Evolutionary conservation across 2,797 vertebrate genomes (phyloP).

Genomic region (Xenops minutus): DNA sequence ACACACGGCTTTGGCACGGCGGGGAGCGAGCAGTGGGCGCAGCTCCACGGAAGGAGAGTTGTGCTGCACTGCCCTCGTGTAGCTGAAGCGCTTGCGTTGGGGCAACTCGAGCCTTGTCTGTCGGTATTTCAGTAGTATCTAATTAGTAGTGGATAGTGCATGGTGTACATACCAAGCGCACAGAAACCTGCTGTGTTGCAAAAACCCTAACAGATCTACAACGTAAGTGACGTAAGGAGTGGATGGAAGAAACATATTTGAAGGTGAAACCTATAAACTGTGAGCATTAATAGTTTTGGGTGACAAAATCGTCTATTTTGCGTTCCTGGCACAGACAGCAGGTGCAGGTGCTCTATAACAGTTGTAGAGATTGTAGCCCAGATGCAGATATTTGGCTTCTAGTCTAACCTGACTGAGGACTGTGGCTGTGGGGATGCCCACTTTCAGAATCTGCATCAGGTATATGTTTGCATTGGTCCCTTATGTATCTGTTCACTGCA

Average conservation of each 20-base stretch:
- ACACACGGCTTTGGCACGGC: rapidly evolving
- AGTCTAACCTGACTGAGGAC: neutral
- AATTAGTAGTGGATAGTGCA: too few species aligned
- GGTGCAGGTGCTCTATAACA: neutral
- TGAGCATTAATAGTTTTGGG: neutral
- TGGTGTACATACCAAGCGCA: rapidly evolving
- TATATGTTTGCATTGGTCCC: rapidly evolving
- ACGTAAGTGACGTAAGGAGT: rapidly evolving
- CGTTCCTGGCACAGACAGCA: neutral
- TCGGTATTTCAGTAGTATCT: neutral
- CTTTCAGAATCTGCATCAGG: neutral
- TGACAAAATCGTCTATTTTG: neutral
- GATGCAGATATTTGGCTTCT: neutral
- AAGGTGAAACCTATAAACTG: neutral
- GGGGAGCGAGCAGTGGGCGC: rapidly evolving
- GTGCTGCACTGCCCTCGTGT: neutral
- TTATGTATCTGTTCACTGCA: neutral
- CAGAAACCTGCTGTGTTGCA: neutral
- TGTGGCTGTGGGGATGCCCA: rapidly evolving
- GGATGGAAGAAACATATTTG: neutral
- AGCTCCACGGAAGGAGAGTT: too few species aligned
- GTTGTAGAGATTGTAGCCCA: rapidly evolving
- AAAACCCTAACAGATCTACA: neutral
- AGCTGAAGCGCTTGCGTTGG: neutral
- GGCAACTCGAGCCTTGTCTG: neutral